Percentiles rank a stretch among this genome's conserved stretches.
Conservation (phyloP, 2,113 vertebrate species). For the Cryptomyrus ogoouensis region DNA sequence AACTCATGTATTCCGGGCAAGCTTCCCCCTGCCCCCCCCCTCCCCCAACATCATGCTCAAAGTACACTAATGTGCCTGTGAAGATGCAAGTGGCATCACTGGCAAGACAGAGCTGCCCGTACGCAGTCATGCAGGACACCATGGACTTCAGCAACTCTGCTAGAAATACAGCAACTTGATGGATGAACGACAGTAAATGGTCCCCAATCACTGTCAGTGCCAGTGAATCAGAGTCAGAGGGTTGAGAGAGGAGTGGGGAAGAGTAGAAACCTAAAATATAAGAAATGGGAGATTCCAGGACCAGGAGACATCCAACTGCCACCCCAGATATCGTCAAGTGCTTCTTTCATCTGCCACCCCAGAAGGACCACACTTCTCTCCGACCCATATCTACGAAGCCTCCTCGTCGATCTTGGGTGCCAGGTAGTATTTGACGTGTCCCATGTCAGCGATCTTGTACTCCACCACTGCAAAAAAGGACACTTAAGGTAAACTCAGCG, state of each 20-base stretch:
- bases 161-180: not conserved
- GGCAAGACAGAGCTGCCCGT: not conserved
- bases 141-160: not conserved
- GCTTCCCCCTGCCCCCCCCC: not conserved
- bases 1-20: not conserved
- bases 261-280: not conserved
- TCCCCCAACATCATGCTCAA: not conserved
- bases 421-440: constrained; percentile 94
- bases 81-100: not conserved
- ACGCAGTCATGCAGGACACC: not conserved
- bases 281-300: not conserved
- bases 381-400: constrained; percentile 61
- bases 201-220: not conserved
- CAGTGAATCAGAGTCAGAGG: not conserved
- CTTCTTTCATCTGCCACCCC: not conserved
- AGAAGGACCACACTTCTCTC: not conserved
- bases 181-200: not conserved
- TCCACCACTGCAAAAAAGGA: constrained; percentile 75
- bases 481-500: not conserved
- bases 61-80: not conserved
- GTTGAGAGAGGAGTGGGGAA: not conserved
- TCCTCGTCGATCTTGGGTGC: constrained; percentile 98
- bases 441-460: constrained; percentile 98
- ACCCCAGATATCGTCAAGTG: not conserved
- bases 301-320: not conserved